Percentiles rank a stretch among this genome's conserved stretches.
Evolutionary conservation across 2,797 vertebrate species (phyloP).

Genomic region (Anguilla marmorata): DNA sequence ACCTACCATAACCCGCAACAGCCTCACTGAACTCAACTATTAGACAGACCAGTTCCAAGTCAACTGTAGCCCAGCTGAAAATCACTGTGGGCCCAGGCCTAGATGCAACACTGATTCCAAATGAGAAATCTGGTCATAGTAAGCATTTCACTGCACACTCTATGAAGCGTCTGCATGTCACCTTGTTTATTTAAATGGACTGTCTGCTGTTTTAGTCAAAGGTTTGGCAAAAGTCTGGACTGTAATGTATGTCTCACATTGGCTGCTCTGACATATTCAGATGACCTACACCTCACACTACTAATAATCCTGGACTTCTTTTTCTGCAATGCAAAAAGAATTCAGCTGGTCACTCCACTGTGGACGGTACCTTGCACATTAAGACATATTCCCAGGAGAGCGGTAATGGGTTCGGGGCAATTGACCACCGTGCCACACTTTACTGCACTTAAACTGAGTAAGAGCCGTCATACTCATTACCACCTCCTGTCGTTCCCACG

Average conservation of each 20-base stretch:
- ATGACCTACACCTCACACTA: slow-evolving; percentile 49
- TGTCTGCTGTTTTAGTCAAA: not conserved
- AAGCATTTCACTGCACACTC: slow-evolving; percentile 36
- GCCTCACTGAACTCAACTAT: slow-evolving; percentile 57
- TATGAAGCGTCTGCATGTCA: not conserved
- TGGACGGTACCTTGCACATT: slow-evolving; percentile 77
- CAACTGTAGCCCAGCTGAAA: slow-evolving; percentile 76
- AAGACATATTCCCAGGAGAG: slow-evolving; percentile 74
- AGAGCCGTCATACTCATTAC: slow-evolving; percentile 81
- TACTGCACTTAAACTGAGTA: slow-evolving; percentile 78
- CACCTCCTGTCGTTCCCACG: slow-evolving; percentile 70
- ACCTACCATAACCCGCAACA: slow-evolving; percentile 61
- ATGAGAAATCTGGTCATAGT: slow-evolving; percentile 70
- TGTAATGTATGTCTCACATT: not conserved
- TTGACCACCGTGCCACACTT: slow-evolving; percentile 77
- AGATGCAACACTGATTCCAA: slow-evolving; percentile 50
- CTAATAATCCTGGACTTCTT: slow-evolving; percentile 65
- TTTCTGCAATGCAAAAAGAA: slow-evolving; percentile 66
- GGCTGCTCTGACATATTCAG: slow-evolving; percentile 26
- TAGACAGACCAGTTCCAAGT: slow-evolving; percentile 61
- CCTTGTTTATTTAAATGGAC: not conserved
- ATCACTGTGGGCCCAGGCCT: slow-evolving; percentile 28
- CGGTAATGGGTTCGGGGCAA: slow-evolving; percentile 80
- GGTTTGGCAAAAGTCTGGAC: not conserved
- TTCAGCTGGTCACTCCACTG: slow-evolving; percentile 74